Evolutionary conservation across 2,797 vertebrate species (phyloP), one percentile per base, ranked within the genome.

Genomic region (Naso thynnoides): DNA sequence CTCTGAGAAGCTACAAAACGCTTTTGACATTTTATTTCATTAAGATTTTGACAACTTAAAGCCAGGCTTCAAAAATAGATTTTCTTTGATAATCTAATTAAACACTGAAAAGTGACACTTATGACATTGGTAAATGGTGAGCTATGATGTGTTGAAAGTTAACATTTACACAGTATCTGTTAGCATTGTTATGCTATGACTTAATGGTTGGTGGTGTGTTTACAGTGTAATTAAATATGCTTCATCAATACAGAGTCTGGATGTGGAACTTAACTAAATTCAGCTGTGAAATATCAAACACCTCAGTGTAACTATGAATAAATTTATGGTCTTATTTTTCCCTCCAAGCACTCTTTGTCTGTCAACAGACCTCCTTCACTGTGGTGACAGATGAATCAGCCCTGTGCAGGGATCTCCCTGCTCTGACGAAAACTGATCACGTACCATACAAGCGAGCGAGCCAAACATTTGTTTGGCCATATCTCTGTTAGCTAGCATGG

Each of bases 371-470:
- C 69, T 76, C 62, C 74, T 74, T 78, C 73, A 21, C 15, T 50
- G 55, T 52, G 86, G 58, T 82, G 82, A 88, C 81, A 81, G 83
- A 90, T 70, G 80, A 87, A 82, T 73, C 82, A 38, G 85, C 67
- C 48, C 61, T 86, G 84, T 86, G 73, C 83, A 66, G 81, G 65
- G 66, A 70, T 89, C 70, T 78, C 78, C 73, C 80, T 23, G 44
- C 79, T 82, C 81, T 74, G 81, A 84, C 56, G 55, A 88, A n/a
- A 86, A 76, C 88, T 77, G 88, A 91, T 91, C 88, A 85, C 82
- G 84, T 84, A 83, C 75, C 75, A 70, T 76, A 52, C 48, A 38
- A 84, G 72, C 65, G 53, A 61, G 33, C 33, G 70, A 76, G 89
- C 83, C 86, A 88, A 88, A 87, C 90, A 81, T 89, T 79, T 72